Evolutionary conservation across 2,113 vertebrate species (phyloP).

Genomic region (Oncorhynchus gorbuscha): DNA sequence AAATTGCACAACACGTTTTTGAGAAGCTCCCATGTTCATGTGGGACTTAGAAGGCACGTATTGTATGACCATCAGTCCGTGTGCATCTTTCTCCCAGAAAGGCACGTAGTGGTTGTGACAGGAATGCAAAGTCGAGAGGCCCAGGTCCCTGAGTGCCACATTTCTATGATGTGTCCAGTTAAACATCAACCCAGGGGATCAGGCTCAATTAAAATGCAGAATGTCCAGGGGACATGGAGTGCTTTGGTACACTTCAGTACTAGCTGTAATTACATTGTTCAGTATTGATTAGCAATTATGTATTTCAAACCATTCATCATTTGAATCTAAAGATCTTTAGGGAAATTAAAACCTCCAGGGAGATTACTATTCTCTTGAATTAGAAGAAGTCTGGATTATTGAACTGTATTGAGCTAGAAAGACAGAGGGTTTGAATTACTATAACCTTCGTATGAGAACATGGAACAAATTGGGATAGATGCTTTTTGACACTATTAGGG

Average conservation of each 20-base stretch:
- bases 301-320: background rate
- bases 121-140: conserved; percentile 70
- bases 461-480: background rate
- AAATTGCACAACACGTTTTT: conserved; percentile 47
- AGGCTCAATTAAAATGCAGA: conserved; percentile 27
- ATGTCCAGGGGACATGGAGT: conserved; percentile 4
- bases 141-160: conserved; percentile 31
- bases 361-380: too few species aligned
- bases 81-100: conserved; percentile 51
- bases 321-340: background rate
- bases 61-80: conserved; percentile 51
- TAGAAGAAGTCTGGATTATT: too few species aligned
- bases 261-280: background rate
- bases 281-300: background rate
- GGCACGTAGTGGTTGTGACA: conserved; percentile 75
- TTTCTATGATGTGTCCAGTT: conserved; percentile 52
- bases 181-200: conserved; percentile 62
- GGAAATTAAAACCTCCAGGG: too few species aligned
- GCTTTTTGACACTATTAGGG: background rate
- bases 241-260: conserved; percentile 11
- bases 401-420: too few species aligned
- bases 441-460: background rate
- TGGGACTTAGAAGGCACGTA: conserved; percentile 37
- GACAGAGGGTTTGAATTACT: background rate
- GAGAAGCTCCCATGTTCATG: conserved; percentile 35